These are phyloP conservation scores for Drosophila serrata DNA, from an alignment of 1,140 invertebrate genomes.

Conservation along the genomic window DNA sequence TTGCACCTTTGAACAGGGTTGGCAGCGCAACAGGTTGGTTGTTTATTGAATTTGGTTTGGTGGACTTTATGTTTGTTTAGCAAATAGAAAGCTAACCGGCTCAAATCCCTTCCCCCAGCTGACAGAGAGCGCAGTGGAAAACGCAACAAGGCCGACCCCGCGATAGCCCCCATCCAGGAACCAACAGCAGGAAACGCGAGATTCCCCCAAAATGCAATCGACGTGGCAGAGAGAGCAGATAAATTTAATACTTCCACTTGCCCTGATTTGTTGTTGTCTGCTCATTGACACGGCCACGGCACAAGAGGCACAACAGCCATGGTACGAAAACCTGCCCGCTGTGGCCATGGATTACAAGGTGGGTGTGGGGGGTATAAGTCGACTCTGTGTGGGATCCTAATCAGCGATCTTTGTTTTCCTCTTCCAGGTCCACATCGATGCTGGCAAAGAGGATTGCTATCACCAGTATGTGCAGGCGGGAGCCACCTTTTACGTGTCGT, in stretches of 20 bases:
- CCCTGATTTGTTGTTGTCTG: constrained; percentile 52
- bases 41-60: constrained; percentile 47
- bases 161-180: constrained; percentile 3
- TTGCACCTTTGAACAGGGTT: not conserved
- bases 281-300: constrained; percentile 44
- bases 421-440: constrained; percentile 92
- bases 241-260: constrained; percentile 55
- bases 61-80: constrained; percentile 30
- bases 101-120: constrained; percentile 1
- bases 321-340: constrained; percentile 93
- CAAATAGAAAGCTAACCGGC: constrained; percentile 54
- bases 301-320: constrained; percentile 85
- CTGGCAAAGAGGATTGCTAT: constrained; percentile 97
- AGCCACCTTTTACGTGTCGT: constrained; percentile 97
- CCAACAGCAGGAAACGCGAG: not conserved
- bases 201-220: constrained; percentile 75
- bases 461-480: constrained; percentile 96
- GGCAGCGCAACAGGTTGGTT: constrained; percentile 54
- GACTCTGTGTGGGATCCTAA: not conserved
- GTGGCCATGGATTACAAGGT: constrained; percentile 97
- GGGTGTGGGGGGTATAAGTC: not conserved
- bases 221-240: constrained; percentile 74
- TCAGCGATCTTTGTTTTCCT: not conserved
- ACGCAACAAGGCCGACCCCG: not conserved
- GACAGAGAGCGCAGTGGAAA: constrained; percentile 14